A percentile compares a stretch with the other conserved stretches of the same genome.
These are phyloP conservation scores for Pantherophis vulpinus DNA, from an alignment of 2,797 vertebrate genomes.

Conservation along the genomic window DNA sequence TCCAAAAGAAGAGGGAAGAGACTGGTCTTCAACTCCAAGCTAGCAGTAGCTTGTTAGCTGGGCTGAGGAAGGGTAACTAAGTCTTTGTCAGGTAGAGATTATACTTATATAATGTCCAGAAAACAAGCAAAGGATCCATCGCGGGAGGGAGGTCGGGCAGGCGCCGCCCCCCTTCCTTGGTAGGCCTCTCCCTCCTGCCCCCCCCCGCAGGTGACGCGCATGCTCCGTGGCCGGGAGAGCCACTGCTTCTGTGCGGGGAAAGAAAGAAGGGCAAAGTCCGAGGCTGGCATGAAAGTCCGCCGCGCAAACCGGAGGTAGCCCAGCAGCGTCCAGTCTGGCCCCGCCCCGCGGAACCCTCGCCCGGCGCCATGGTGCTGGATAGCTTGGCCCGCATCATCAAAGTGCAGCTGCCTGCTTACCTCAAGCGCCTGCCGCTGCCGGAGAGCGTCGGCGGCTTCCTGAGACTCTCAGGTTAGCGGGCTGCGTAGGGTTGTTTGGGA, in stretches of 20 bases:
- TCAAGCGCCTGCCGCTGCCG: conserved; percentile 88
- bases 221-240: neutral
- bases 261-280: neutral
- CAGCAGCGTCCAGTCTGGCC: neutral
- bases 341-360: too few relatives aligned
- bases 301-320: neutral
- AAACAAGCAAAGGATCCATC: neutral
- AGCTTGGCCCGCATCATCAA: conserved; percentile 84
- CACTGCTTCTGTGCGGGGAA: neutral
- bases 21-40: neutral
- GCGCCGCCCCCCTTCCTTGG: too few relatives aligned
- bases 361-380: conserved; percentile 81
- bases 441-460: conserved; percentile 89
- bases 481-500: neutral
- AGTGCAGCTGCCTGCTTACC: conserved; percentile 87
- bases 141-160: too few relatives aligned
- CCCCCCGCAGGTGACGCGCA: neutral
- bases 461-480: conserved; percentile 83
- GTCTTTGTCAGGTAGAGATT: neutral
- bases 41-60: neutral
- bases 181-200: neutral
- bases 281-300: neutral
- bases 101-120: neutral
- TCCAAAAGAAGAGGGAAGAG: neutral
- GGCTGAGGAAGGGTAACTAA: neutral